Base-by-base conservation (phyloP, 2,797 vertebrate species). In the Argentina silus region DNA sequence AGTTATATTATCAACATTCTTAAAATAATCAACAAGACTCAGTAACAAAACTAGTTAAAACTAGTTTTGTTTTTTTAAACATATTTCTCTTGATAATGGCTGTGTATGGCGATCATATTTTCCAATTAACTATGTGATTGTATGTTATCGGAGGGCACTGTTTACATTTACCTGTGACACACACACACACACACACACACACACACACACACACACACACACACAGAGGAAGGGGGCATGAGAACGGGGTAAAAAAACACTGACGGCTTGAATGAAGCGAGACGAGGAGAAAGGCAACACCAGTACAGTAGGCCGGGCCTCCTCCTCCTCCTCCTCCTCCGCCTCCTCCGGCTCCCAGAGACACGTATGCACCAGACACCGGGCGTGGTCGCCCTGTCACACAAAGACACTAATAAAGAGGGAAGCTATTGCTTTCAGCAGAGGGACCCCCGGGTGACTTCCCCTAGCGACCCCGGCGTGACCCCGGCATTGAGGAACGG, bases 381-480 rank as follows among this genome's bases (percentile, higher is more conserved):
- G 89, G 92, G 93, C 83, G 93, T 93, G 91, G 91, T 83, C 10
- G 73, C 77, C 83, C 85, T 83, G 67, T 68, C 44, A 74, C 83
- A 93, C 92, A 93, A 93, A 87, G 66, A 47, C 76, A 23, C 87
- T 89, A 89, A 91, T 90, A 90, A 69, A 89, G 90, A 88, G 77
- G 44, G 70, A 76, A 84, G 89, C 88, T 92, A 90, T 91, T 91
- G 86, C 90, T 93, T 93, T 93, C 90, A 93, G 82, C 81, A 73
- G 64, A 70, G 69, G 89, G 93, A 94, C 93, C 92, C 88, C 84
- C 80, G 1, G 87, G 81, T 92, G 93, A 93, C 92, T 91, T 86
- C 87, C 74, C 81, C 83, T 47, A 45, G 67, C 64, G 89, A 93
- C 93, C 93, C 85, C 69, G n/a, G 59, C 36, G 44, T 92, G 92